Evolutionary conservation across 2,113 vertebrate species (phyloP), one percentile per base, ranked within the genome.

Genomic region (Ceyx melanurus): DNA sequence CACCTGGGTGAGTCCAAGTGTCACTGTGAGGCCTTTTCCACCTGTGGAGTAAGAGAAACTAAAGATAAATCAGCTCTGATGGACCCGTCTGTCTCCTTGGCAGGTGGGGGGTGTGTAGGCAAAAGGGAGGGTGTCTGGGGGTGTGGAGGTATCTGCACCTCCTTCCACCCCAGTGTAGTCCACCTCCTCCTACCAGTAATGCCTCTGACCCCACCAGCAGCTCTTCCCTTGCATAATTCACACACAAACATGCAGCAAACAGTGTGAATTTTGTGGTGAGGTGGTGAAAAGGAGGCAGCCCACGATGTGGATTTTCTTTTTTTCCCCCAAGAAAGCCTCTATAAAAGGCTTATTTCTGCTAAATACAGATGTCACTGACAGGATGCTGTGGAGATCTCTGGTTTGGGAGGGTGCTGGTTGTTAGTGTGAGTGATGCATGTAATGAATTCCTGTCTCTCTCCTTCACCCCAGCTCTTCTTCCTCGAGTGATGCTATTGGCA

Each of bases 241-340:
- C 0, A 3, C 6, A 7, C 3, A 33, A 42, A 72, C 11, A 28
- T 4, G 18, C 10, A 19, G 18, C 5, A 29, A 48, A 64, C 8
- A 13, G 5, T 2, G 13, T 5, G 23, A 19, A 13, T 70, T 29
- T 37, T 14, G 28, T 16, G 10, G 5, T 8, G 15, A 4, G 6
- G 1, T 4, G 7, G 7, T 2, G 11, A 1, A 2, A 17, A 48
- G 37, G 21, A 13, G 33, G 21, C 4, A 26, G 9, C 25, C 56
- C 8, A 48, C 45, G 5, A 15, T 45, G 33, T 13, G 45, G 31
- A 9, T 53, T n/a, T 23, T 46, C 8, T 29, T 46, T 19, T 51
- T 35, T 37, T 35, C 35, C 4, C 26, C 4, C 5, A 10, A 29
- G 68, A 23, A 18, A 1, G 2, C 28, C 17, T 26, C 11, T 42